Percentiles rank a stretch among this genome's conserved stretches.
Evolutionary conservation across 2,888 invertebrate species (phyloP).

Genomic region (Ommatoiulus sabulosus): DNA sequence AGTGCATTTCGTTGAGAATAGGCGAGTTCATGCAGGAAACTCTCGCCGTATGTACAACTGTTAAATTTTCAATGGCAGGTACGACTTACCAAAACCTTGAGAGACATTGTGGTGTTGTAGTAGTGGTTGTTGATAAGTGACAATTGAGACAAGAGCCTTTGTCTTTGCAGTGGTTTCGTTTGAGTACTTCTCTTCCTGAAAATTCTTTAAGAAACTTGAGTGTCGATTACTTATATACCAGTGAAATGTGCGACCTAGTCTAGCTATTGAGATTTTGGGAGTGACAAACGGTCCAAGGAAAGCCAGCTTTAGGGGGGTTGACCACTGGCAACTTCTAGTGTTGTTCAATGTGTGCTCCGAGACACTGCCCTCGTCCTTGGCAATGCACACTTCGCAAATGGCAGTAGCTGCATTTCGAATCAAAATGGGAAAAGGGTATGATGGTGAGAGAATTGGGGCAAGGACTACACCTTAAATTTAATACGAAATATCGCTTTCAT

Average conservation of each 20-base stretch:
- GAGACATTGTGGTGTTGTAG: conserved; percentile 47
- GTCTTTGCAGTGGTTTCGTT: conserved; percentile 20
- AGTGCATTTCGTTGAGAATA: not conserved
- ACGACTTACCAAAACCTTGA: conserved; percentile 50
- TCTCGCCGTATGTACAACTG: not conserved
- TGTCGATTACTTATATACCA: conserved; percentile 45
- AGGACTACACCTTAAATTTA: conserved; percentile 54
- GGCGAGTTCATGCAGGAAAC: not conserved
- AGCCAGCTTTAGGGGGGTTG: conserved; percentile 44
- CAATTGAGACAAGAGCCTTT: conserved; percentile 21
- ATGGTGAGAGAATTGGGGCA: conserved; percentile 48
- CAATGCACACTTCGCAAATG: conserved; percentile 47
- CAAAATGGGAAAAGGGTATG: not conserved
- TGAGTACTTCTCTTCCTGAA: conserved; percentile 46
- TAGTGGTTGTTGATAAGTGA: conserved; percentile 42
- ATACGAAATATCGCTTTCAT: conserved; percentile 49
- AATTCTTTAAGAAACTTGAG: conserved; percentile 41
- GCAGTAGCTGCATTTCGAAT: not conserved
- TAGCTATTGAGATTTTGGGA: conserved; percentile 45
- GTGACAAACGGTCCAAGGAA: conserved; percentile 54
- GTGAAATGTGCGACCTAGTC: conserved; percentile 48
- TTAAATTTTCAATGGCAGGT: conserved; percentile 2
- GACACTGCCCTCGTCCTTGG: conserved; percentile 53
- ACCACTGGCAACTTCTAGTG: conserved; percentile 49
- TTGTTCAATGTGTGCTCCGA: conserved; percentile 15